Evolutionary conservation across 2,888 invertebrate genomes (phyloP), one percentile per base, ranked within the genome.

Genomic region (Brassicogethes aeneus): DNA sequence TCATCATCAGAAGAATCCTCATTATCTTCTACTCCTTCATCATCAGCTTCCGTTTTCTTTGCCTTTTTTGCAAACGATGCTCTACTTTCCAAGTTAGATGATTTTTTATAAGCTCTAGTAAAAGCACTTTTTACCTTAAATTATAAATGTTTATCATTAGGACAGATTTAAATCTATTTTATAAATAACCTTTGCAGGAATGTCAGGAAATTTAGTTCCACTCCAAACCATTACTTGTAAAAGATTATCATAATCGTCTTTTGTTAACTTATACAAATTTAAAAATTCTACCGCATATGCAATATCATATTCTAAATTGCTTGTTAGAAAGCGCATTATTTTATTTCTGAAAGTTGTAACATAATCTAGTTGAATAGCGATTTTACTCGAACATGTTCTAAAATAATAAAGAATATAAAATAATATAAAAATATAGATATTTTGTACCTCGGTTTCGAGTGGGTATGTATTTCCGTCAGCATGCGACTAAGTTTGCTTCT

Each of bases 51-150:
- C 1, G 68, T 69, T 34, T 75, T 76, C 39, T 79, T 82, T 53
- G 79, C 5, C 10, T 23, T 23, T 23, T 10, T 23, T 23, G 23
- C n/a, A n/a, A n/a, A n/a, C n/a, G n/a, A n/a, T n/a, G n/a, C n/a
- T n/a, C n/a, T n/a, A n/a, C n/a, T 23, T 23, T 7, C 23, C 5
- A 23, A 7, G 47, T 78, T 73, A 13, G 75, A 71, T 48, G 81
- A 81, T 65, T 96, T 96, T 67, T 97, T 99, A 65, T 91, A 93
- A 0, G 85, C 74, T 32, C 94, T 78, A 0, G 97, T 99, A 64
- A 99, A 84, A 0, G 95, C 91, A 0, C 93, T 81, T 72, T 97
- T 97, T 0, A 90, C 84, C 88, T 88, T 55, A 14, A 56, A 46
- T 35, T 41, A 32, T 13, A 34, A 33, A 33, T n/a, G 36, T 16